Evolutionary conservation across 2,888 invertebrate species (phyloP), one percentile per base, ranked within the genome.

Genomic region (Sphinx pinastri): DNA sequence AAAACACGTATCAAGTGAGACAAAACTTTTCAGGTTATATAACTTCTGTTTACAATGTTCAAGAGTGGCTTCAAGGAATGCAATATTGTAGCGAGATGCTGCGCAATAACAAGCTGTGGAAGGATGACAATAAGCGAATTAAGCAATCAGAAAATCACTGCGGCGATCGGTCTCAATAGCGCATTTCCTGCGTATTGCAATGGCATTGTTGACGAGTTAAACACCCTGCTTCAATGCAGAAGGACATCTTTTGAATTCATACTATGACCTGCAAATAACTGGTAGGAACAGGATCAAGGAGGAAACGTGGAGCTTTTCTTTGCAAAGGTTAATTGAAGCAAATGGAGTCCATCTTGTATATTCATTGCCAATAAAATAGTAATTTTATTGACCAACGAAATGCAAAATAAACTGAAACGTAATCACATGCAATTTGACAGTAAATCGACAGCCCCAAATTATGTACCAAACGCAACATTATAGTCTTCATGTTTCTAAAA

Each of bases 61-160:
- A 60, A 60, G 4, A 10, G 49, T 1, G 19, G 16, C 16, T 60
- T 19, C 13, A 12, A 19, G 19, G 2, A 63, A 19, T 63, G 49
- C 63, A 63, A 63, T 19, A 63, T 19, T 49, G 63, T 63, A 49
- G 47, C 25, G 19, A 49, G 16, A 49, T 63, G 49, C 47, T 63
- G 19, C 63, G 49, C 63, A 63, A 47, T 63, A 63, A 45, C 16
- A 16, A 45, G 47, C 63, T 63, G 49, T 49, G 63, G 19, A 49
- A 49, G 63, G 49, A 63, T 25, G 49, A 63, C 63, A 49, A 63
- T 49, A 63, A 63, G 49, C 13, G 63, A 63, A 63, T 63, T 49
- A 63, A 63, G 63, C 63, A 63, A 49, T 49, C 63, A 63, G 19
- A 47, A 49, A 12, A 55, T 55, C 11, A 11, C 55, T 19, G 19